Evolutionary conservation across 2,888 invertebrate species (phyloP).

Genomic region (Augochlorella aurata): DNA sequence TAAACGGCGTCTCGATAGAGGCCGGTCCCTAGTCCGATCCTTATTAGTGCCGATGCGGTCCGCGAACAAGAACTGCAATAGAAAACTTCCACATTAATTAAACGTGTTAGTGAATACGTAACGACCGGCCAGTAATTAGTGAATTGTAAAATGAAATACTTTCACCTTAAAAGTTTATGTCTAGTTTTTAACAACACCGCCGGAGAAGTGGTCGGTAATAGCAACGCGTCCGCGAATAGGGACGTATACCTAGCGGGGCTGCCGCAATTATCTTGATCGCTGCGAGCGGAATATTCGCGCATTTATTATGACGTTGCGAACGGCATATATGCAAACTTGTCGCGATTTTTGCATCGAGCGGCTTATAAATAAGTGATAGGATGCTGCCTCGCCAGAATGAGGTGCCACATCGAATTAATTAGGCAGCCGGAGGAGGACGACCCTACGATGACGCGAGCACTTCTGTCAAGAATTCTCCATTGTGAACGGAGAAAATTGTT

Average conservation of each 20-base stretch:
- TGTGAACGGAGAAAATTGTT: neutral
- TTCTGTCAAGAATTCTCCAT: neutral
- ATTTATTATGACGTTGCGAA: neutral
- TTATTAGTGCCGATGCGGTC: neutral
- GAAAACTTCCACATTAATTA: neutral
- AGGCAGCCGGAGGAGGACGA: too few relatives aligned
- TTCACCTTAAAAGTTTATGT: neutral
- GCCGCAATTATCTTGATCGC: neutral
- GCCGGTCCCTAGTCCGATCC: neutral
- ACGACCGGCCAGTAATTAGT: neutral
- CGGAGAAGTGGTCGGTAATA: neutral
- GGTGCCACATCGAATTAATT: too few relatives aligned
- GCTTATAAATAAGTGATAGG: too few relatives aligned
- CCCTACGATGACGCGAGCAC: neutral
- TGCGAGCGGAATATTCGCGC: neutral
- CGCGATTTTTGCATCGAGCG: neutral
- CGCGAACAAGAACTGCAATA: neutral
- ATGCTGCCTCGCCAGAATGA: too few relatives aligned
- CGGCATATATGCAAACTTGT: neutral
- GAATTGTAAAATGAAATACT: conserved; percentile 1
- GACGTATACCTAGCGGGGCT: neutral
- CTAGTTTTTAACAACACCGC: neutral
- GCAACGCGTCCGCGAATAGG: neutral
- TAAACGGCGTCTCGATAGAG: neutral
- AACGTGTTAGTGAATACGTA: neutral